These are phyloP conservation scores for Ectemnius lituratus DNA, from an alignment of 2,888 invertebrate genomes.

Conservation along the genomic window DNA sequence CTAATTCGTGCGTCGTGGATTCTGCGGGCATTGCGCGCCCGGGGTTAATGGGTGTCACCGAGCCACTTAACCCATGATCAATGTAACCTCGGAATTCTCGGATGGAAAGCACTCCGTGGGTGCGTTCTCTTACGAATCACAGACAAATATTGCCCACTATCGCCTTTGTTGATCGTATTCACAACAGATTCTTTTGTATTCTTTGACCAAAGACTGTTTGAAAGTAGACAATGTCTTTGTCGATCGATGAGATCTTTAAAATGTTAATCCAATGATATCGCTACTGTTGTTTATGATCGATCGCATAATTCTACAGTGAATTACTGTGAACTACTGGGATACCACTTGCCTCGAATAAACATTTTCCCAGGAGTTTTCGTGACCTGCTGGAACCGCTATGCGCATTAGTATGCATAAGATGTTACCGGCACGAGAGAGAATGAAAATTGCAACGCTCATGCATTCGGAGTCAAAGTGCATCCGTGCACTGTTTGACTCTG, in stretches of 20 bases:
- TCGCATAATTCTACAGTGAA: not conserved
- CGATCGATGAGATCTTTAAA: too few species aligned
- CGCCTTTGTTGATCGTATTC: too few species aligned
- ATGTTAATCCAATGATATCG: not conserved
- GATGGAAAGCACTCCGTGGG: constrained; percentile 48
- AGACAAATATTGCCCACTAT: constrained; percentile 8
- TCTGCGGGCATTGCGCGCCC: constrained; percentile 49
- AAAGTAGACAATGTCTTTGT: too few species aligned
- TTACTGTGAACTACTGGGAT: not conserved
- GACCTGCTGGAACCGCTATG: not conserved
- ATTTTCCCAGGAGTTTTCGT: constrained; percentile 4
- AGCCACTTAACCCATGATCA: constrained; percentile 68
- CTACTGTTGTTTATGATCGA: not conserved
- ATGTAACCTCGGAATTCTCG: constrained; percentile 66
- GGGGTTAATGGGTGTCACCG: constrained; percentile 65
- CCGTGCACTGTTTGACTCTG: constrained; percentile 17
- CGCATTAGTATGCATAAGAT: not conserved
- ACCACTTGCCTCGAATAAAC: not conserved
- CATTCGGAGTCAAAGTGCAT: constrained; percentile 29
- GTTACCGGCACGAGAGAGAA: not conserved
- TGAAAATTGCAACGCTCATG: not conserved
- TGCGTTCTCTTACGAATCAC: constrained; percentile 17
- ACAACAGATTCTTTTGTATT: too few species aligned
- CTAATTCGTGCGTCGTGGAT: constrained; percentile 51
- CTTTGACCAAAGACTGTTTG: too few species aligned